These are phyloP conservation scores for Bothrops jararaca DNA, from an alignment of 2,113 vertebrate genomes.

Conservation along the genomic window DNA sequence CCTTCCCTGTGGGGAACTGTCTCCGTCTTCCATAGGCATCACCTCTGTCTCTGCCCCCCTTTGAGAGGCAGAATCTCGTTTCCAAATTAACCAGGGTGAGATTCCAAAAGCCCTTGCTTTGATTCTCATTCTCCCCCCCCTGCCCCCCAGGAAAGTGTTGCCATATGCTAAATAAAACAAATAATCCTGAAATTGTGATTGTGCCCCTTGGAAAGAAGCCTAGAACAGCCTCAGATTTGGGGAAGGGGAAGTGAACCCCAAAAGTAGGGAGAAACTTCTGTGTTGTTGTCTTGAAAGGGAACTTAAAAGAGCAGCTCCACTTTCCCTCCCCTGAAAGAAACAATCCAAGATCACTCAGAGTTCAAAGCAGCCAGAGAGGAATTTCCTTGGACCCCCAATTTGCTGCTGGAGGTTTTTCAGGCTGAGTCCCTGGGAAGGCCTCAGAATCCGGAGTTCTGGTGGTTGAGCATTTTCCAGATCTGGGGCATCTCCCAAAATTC, in stretches of 20 bases:
- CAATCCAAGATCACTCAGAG: no score
- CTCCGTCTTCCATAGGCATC: neutral
- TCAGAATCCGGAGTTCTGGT: neutral
- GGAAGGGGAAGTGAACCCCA: neutral
- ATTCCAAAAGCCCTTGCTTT: no score
- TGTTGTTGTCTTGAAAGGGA: neutral
- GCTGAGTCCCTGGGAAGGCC: neutral
- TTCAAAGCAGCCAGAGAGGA: no score
- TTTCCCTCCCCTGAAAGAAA: no score
- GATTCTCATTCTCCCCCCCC: no score
- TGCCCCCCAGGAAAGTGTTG: no score
- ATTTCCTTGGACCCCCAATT: neutral
- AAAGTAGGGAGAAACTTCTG: neutral
- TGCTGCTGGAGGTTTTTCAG: neutral
- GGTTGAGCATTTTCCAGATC: neutral
- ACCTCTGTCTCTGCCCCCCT: neutral
- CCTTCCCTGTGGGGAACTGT: neutral
- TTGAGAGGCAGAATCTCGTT: neutral
- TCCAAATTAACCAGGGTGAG: neutral
- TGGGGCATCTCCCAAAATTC: neutral
- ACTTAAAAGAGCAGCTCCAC: no score
- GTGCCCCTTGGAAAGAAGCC: neutral
- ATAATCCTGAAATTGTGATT: no score
- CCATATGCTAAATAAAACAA: no score
- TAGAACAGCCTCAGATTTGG: neutral